Evolutionary conservation across 2,888 invertebrate species (phyloP).

Genomic region (Epinotia ramella): DNA sequence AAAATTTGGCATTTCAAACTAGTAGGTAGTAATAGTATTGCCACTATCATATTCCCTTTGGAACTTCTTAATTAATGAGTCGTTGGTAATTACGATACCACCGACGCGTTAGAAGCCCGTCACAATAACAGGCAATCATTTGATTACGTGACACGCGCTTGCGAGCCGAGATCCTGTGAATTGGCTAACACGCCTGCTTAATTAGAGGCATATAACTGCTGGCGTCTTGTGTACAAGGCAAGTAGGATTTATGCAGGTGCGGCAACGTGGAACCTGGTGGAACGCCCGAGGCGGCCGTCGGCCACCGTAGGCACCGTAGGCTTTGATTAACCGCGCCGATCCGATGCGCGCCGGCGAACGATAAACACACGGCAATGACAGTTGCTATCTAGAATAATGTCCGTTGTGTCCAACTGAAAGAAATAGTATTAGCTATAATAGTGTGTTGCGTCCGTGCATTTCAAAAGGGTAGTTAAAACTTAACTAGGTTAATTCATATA

Average conservation of each 20-base stretch:
- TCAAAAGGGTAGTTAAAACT: neutral
- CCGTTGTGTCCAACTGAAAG: slow-evolving; percentile 17
- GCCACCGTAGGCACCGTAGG: slow-evolving; percentile 49
- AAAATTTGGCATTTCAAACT: neutral
- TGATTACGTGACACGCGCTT: slow-evolving; percentile 31
- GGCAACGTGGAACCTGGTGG: slow-evolving; percentile 13
- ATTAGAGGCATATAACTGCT: slow-evolving; percentile 26
- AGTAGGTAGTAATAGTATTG: neutral
- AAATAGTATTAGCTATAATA: neutral
- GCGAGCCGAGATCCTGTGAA: neutral
- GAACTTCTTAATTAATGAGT: neutral
- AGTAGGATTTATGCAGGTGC: slow-evolving; percentile 52
- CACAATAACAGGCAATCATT: slow-evolving; percentile 28
- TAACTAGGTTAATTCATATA: too few species aligned
- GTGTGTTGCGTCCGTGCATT: slow-evolving; percentile 3
- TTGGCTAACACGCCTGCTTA: neutral
- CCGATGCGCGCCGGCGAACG: slow-evolving; percentile 51
- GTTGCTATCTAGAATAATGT: slow-evolving; percentile 35
- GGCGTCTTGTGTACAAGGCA: slow-evolving; percentile 37
- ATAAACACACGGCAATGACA: slow-evolving; percentile 52
- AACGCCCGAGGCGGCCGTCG: slow-evolving; percentile 34
- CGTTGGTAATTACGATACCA: neutral
- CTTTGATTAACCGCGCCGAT: slow-evolving; percentile 59
- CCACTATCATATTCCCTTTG: neutral
- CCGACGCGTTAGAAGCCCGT: slow-evolving; percentile 10